phyloP scores from a whole-genome alignment of 1,140 invertebrate species.

The Trypoxylus dichotomus region DNA sequence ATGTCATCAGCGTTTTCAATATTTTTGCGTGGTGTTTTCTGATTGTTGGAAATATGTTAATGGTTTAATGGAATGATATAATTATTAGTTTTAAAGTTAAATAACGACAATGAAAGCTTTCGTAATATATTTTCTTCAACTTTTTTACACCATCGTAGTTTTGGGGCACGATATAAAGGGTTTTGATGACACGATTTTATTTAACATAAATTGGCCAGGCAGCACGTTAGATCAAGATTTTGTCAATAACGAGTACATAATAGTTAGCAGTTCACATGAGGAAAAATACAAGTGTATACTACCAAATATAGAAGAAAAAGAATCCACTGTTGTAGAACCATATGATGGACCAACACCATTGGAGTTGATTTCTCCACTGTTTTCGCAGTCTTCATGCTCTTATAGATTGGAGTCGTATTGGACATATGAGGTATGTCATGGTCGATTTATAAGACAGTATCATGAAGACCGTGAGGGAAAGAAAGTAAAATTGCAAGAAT shows the following conservation, averaged over 20 bases:
- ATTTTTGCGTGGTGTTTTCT: neutral
- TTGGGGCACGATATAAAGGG: slow-evolving; percentile 55
- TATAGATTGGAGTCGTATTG: slow-evolving; percentile 92
- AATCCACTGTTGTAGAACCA: slow-evolving; percentile 58
- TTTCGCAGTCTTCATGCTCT: slow-evolving; percentile 74
- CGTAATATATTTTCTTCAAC: neutral
- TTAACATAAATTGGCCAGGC: slow-evolving; percentile 81
- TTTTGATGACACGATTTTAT: slow-evolving; percentile 81
- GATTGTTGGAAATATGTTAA: neutral
- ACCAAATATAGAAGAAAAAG: slow-evolving; percentile 65
- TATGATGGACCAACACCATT: slow-evolving; percentile 75
- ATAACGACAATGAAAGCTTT: neutral
- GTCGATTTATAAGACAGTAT: slow-evolving; percentile 86
- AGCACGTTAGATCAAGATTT: slow-evolving; percentile 55
- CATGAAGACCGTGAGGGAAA: slow-evolving; percentile 93
- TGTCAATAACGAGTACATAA: slow-evolving; percentile 55
- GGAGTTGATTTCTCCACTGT: slow-evolving; percentile 74
- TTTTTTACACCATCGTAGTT: neutral
- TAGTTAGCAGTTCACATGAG: slow-evolving; percentile 66
- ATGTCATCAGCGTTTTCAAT: neutral
- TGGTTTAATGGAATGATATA: neutral
- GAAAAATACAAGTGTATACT: slow-evolving; percentile 77
- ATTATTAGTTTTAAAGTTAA: neutral
- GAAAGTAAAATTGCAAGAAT: slow-evolving; percentile 79
- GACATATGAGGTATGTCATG: slow-evolving; percentile 97